These are phyloP conservation scores for Pipa parva DNA, from an alignment of 2,113 vertebrate species.

Conservation along the genomic window DNA sequence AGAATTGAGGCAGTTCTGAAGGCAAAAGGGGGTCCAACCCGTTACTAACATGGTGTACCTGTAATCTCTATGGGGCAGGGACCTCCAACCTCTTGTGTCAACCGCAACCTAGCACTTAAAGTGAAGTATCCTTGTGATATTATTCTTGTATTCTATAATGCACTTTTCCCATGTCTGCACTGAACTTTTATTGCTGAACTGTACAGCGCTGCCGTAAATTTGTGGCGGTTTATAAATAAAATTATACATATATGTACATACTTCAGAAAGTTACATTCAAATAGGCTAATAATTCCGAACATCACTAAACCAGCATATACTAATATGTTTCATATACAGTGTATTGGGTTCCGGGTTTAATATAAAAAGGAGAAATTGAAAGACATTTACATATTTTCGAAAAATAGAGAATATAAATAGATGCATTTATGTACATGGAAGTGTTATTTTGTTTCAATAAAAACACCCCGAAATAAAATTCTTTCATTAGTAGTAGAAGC, in stretches of 20 bases:
- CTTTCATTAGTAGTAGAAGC: conserved; percentile 80
- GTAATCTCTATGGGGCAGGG: too few relatives aligned
- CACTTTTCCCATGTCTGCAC: too few relatives aligned
- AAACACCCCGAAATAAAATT: not conserved
- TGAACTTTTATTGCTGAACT: too few relatives aligned
- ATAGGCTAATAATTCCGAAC: not conserved
- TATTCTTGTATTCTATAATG: too few relatives aligned
- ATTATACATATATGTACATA: too few relatives aligned
- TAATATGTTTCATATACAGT: not conserved
- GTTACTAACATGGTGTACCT: not conserved
- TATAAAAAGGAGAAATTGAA: not conserved
- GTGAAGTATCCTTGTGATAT: too few relatives aligned
- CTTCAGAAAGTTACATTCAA: not conserved
- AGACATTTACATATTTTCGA: not conserved
- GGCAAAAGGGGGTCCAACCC: too few relatives aligned
- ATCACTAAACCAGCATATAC: not conserved
- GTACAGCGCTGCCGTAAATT: too few relatives aligned
- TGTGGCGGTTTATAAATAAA: too few relatives aligned
- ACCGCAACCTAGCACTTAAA: too few relatives aligned
- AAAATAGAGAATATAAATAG: conserved; percentile 7
- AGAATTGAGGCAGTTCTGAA: too few relatives aligned
- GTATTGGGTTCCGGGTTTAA: not conserved
- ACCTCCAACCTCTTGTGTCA: too few relatives aligned
- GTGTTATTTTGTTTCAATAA: not conserved
- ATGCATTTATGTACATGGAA: not conserved